phyloP scores from a whole-genome alignment of 2,113 vertebrate genomes.

The Clarias gariepinus region DNA sequence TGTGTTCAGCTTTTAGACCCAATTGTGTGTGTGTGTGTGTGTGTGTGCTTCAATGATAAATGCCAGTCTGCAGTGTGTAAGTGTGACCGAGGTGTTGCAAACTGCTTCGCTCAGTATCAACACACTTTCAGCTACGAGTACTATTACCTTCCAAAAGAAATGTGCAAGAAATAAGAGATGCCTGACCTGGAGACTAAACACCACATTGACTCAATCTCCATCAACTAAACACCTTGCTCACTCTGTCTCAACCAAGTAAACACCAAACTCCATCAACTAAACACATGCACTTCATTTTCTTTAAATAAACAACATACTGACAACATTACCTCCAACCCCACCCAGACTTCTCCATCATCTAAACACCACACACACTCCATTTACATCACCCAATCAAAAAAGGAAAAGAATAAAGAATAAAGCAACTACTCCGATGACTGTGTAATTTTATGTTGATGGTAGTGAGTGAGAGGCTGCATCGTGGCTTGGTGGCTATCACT shows the following conservation, averaged over 20 bases:
- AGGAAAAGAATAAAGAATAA: neutral
- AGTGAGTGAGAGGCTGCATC: no score
- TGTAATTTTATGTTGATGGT: neutral
- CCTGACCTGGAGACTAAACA: neutral
- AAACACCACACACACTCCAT: no score
- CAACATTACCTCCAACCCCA: neutral
- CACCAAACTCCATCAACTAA: no score
- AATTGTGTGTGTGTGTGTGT: neutral
- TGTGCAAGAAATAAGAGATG: conserved; percentile 58
- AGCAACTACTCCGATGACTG: neutral
- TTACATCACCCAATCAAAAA: no score
- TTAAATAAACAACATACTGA: neutral
- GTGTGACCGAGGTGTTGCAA: conserved; percentile 79
- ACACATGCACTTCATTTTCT: no score
- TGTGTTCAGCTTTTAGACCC: neutral
- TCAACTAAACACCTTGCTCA: no score
- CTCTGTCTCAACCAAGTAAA: no score
- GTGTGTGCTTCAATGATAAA: conserved; percentile 58
- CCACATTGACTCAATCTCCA: no score
- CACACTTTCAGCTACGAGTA: conserved; percentile 67
- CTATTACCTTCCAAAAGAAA: conserved; percentile 62
- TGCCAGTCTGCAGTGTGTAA: conserved; percentile 82
- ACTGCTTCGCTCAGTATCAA: conserved; percentile 75
- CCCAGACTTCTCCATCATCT: neutral
- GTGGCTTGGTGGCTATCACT: no score